Conservation (phyloP, 2,797 vertebrate genomes). For the Gymnoscopelus braueri region DNA sequence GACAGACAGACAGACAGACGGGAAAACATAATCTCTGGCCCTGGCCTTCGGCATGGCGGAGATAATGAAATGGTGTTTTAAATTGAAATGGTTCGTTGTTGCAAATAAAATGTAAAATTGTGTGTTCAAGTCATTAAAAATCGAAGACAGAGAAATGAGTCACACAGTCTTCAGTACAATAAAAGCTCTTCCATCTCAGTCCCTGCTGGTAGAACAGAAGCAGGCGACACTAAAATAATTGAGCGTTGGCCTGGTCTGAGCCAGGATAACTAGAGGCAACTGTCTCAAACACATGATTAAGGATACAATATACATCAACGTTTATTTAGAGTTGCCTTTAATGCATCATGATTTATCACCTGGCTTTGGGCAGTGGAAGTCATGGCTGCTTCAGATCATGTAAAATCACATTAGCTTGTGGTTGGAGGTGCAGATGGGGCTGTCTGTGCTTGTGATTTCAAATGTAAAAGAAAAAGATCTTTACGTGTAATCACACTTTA, state of each 20-base stretch:
- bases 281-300: constrained; percentile 18
- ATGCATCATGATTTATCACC: constrained; percentile 12
- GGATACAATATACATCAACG: neutral
- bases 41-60: neutral
- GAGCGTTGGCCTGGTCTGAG: constrained; percentile 11
- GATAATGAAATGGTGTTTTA: constrained; percentile 41
- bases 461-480: no score
- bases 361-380: constrained; percentile 3
- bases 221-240: constrained; percentile 22
- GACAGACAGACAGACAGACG: neutral
- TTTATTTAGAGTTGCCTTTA: neutral
- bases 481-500: no score
- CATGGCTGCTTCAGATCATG: constrained; percentile 10
- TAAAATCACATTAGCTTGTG: neutral
- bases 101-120: constrained; percentile 59
- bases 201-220: constrained; percentile 26
- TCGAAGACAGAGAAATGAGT: constrained; percentile 57
- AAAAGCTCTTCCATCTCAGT: constrained; percentile 57
- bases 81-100: constrained; percentile 47
- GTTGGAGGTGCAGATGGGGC: no score
- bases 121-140: constrained; percentile 55
- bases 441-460: no score
- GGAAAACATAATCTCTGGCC: no score
- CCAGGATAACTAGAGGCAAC: constrained; percentile 1
- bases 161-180: constrained; percentile 65